Evolutionary conservation across 2,888 invertebrate species (phyloP), one percentile per base, ranked within the genome.

Genomic region (Netelia virgata): DNA sequence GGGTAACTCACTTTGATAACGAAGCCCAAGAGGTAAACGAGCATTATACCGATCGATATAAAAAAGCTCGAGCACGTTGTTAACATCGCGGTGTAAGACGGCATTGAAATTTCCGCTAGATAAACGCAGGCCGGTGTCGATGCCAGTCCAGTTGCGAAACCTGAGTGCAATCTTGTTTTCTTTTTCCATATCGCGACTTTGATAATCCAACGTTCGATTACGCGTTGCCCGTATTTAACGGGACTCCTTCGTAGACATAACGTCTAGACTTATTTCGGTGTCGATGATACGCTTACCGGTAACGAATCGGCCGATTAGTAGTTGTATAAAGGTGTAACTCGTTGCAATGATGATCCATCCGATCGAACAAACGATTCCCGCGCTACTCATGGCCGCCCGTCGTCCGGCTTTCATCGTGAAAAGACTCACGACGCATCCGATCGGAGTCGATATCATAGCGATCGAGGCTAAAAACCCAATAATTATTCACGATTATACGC

Each of bases 81-180:
- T 18, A 95, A 92, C 81, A 94, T 93, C 5, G 94, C 93, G 77
- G 94, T 90, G 23, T 94, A 87, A 41, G 90, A 89, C 0, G 93
- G 87, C 57, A 92, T 92, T 0, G 94, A 92, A 28, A 94, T 92
- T 90, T 95, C 95, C 1, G 94, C 94, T 87, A 95, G 93, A 87
- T 95, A 95, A 11, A 95, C 94, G 0, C 94, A 92, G 1, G 94
- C 93, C 0, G 95, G 94, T 59, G 94, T 93, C 74, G 94, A 94
- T 5, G 94, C 93, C 79, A 95, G 86, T 9, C 95, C 95, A 0
- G 93, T 93, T 0, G 94, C 93, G 16, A 94, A 83, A 8, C 94
- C 94, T 90, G 18, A 72, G 36, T 47, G 28, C 8, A 63, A 36
- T 73, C 16, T 73, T 18, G 11, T 59, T 64, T 9, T 18, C 10